These are phyloP conservation scores for Drymonia ruficornis DNA, from an alignment of 2,888 invertebrate species.

Conservation along the genomic window DNA sequence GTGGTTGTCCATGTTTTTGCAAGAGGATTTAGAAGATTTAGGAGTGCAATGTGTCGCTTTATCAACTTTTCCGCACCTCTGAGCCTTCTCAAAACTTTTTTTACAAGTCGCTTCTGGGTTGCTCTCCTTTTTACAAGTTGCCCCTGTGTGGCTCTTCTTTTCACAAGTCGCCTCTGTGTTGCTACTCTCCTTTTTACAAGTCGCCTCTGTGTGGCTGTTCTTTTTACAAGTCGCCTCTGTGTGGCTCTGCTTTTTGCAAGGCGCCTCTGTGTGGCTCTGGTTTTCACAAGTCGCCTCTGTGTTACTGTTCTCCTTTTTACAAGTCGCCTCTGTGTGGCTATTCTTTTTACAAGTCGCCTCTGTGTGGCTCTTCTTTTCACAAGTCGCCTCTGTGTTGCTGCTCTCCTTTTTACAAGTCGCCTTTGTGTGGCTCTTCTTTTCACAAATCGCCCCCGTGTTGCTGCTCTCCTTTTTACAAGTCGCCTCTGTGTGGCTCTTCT, in stretches of 20 bases:
- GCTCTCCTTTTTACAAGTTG: slow-evolving; percentile 2
- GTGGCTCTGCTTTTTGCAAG: background rate
- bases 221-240: background rate
- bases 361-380: background rate
- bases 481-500: background rate
- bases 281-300: no score
- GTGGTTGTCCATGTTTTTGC: background rate
- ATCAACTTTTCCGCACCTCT: background rate
- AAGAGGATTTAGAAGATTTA: background rate
- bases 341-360: background rate
- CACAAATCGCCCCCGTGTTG: background rate
- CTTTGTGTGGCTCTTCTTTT: slow-evolving; percentile 2
- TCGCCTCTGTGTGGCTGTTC: background rate
- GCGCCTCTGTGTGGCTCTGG: background rate
- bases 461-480: background rate
- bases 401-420: background rate
- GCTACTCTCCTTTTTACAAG: background rate
- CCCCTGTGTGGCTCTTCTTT: no score
- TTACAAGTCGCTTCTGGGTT: background rate
- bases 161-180: no score
- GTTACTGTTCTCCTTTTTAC: no score
- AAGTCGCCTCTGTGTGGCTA: background rate
- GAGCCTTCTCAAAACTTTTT: background rate
- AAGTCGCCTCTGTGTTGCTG: background rate
- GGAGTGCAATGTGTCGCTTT: background rate